Conservation (phyloP, 2,113 vertebrate species). For the Sphaerodactylus townsendi region DNA sequence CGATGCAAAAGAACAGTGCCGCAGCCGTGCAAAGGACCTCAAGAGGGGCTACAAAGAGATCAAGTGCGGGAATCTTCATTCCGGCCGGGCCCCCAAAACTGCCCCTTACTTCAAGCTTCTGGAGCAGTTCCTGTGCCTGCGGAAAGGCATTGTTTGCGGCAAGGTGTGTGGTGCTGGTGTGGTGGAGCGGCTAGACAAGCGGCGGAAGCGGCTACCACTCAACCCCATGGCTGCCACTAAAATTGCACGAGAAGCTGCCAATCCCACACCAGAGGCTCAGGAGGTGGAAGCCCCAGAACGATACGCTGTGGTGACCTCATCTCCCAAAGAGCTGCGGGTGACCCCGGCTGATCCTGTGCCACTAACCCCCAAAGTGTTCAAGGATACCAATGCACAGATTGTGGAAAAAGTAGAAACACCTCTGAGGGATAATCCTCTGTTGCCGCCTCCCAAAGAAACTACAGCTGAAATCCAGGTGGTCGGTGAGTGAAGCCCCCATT, state of each 20-base stretch:
- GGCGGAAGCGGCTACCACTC: background rate
- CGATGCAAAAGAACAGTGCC: conserved; percentile 66
- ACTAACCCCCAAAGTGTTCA: background rate
- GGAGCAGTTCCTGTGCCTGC: conserved; percentile 12
- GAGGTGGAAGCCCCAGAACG: background rate
- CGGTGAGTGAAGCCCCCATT: background rate
- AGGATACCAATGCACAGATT: background rate
- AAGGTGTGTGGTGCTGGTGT: background rate
- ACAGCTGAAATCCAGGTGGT: background rate
- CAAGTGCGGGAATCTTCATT: conserved; percentile 60
- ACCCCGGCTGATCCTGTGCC: rapidly evolving
- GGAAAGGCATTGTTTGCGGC: background rate
- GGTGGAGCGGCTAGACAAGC: background rate
- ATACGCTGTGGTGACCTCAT: too few species aligned
- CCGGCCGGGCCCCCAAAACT: conserved; percentile 46
- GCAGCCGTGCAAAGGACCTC: conserved; percentile 67
- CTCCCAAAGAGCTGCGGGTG: background rate
- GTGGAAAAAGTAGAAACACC: background rate
- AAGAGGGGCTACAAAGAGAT: conserved; percentile 64
- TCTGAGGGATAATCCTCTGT: too few species aligned
- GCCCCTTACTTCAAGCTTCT: conserved; percentile 4
- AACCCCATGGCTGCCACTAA: background rate
- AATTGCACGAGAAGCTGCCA: background rate
- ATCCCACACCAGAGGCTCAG: background rate
- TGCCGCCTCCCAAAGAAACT: background rate